Percentiles rank a stretch among this genome's conserved stretches.
phyloP scores from a whole-genome alignment of 1,140 invertebrate genomes.

The Drosophila arizonae region DNA sequence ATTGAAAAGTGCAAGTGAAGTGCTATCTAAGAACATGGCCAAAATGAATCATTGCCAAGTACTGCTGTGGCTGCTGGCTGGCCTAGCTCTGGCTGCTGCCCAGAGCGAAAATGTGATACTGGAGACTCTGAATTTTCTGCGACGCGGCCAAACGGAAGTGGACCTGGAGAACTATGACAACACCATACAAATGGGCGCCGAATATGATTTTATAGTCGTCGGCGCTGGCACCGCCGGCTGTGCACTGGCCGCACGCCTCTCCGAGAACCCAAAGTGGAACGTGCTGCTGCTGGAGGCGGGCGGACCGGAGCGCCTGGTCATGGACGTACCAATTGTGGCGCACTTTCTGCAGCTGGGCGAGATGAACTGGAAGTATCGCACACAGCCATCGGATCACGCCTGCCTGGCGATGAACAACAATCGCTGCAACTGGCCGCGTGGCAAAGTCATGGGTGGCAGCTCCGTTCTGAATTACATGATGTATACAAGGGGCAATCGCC shows the following conservation, averaged over 20 bases:
- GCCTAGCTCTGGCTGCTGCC: conserved; percentile 17
- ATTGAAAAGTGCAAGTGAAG: conserved; percentile 22
- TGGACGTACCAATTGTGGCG: conserved; percentile 87
- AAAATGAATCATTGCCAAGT: conserved; percentile 26
- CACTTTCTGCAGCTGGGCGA: conserved; percentile 85
- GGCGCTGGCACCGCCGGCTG: conserved; percentile 90
- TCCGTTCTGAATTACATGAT: conserved; percentile 96
- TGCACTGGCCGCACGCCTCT: conserved; percentile 87
- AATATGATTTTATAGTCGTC: conserved; percentile 87
- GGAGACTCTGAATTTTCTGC: conserved; percentile 74
- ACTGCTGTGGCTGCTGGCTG: conserved; percentile 10
- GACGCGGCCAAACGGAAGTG: conserved; percentile 59
- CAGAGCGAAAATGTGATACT: conserved; percentile 75
- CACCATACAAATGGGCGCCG: conserved; percentile 52
- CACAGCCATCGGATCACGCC: conserved; percentile 84
- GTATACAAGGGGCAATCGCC: conserved; percentile 89
- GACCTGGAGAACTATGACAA: conserved; percentile 80
- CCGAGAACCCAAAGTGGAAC: conserved; percentile 85
- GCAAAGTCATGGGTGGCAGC: conserved; percentile 92
- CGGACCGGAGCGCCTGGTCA: conserved; percentile 84
- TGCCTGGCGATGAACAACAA: conserved; percentile 84
- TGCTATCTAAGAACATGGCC: conserved; percentile 34
- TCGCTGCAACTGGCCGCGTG: conserved; percentile 88
- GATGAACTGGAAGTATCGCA: conserved; percentile 88
- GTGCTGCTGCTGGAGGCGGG: conserved; percentile 89